Evolutionary conservation across 2,888 invertebrate genomes (phyloP).

Genomic region (Mamestra brassicae): DNA sequence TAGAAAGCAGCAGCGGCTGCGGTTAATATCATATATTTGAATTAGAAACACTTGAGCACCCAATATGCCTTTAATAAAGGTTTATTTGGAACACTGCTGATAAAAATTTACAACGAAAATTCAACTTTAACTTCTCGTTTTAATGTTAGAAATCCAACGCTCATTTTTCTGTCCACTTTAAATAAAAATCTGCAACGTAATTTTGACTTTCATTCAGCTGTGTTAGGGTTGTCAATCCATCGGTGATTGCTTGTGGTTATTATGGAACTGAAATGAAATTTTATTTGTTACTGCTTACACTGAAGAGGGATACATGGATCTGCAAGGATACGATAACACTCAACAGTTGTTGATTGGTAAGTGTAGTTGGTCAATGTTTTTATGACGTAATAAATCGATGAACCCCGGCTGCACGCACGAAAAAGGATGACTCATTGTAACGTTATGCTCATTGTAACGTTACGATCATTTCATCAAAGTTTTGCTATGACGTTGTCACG

Average conservation of each 20-base stretch:
- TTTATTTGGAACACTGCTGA: constrained; percentile 26
- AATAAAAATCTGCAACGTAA: constrained; percentile 13
- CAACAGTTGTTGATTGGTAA: constrained; percentile 85
- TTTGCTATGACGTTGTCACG: too few species aligned
- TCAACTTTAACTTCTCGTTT: neutral
- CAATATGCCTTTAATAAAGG: constrained; percentile 46
- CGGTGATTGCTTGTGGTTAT: constrained; percentile 28
- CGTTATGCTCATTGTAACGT: too few species aligned
- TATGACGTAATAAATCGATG: neutral
- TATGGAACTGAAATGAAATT: constrained; percentile 56
- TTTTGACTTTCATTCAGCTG: constrained; percentile 10
- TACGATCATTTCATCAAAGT: too few species aligned
- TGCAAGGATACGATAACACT: constrained; percentile 85
- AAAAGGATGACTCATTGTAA: too few species aligned
- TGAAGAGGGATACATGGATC: constrained; percentile 82
- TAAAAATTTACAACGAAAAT: constrained; percentile 17
- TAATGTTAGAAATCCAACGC: constrained; percentile 13
- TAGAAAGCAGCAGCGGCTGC: constrained; percentile 49
- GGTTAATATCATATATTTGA: constrained; percentile 60
- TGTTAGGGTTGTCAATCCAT: constrained; percentile 28
- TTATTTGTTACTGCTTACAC: constrained; percentile 75
- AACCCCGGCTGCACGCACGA: too few species aligned
- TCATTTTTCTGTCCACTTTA: constrained; percentile 16
- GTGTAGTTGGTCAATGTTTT: constrained; percentile 61
- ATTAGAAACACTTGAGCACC: constrained; percentile 63